Percentiles rank a stretch among this genome's conserved stretches.
Conservation (phyloP, 2,888 invertebrate genomes). For the Hirtodrosophila alboralis region DNA sequence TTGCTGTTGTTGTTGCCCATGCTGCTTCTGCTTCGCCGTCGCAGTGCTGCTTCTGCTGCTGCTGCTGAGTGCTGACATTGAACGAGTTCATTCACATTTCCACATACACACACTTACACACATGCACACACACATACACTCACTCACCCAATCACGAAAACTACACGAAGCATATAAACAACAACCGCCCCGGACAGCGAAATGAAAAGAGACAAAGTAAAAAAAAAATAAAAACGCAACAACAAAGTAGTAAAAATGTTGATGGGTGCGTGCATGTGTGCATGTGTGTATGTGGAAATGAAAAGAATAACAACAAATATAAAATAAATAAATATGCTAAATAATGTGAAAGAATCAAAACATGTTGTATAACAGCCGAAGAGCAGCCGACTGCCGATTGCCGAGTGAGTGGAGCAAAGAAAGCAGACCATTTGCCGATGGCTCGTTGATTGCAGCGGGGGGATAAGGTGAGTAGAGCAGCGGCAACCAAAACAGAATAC, state of each 20-base stretch:
- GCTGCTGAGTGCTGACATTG: constrained; percentile 83
- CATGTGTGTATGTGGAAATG: constrained; percentile 14
- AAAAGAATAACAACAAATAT: constrained; percentile 47
- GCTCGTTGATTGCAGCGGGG: not conserved
- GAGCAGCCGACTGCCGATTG: too few species aligned
- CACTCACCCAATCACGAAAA: constrained; percentile 48
- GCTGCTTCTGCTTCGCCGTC: constrained; percentile 69
- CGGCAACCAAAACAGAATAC: constrained; percentile 31
- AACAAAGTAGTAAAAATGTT: constrained; percentile 34
- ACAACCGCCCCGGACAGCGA: constrained; percentile 49
- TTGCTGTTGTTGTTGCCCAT: constrained; percentile 57
- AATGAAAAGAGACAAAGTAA: constrained; percentile 43
- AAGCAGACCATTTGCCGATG: constrained; percentile 33
- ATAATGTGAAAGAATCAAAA: constrained; percentile 69
- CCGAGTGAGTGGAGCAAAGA: constrained; percentile 39
- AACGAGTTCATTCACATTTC: constrained; percentile 84
- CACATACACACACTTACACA: constrained; percentile 59
- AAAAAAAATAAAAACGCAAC: constrained; percentile 32
- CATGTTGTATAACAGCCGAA: constrained; percentile 55
- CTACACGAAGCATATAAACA: constrained; percentile 69
- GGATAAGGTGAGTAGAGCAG: constrained; percentile 7
- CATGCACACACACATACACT: constrained; percentile 28
- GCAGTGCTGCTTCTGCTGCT: constrained; percentile 71
- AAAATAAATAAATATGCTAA: constrained; percentile 75
- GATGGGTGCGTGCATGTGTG: constrained; percentile 8